A percentile compares a stretch with the other conserved stretches of the same genome.
Evolutionary conservation across 1,140 invertebrate genomes (phyloP).

Genomic region (Lordiphosa collinella): DNA sequence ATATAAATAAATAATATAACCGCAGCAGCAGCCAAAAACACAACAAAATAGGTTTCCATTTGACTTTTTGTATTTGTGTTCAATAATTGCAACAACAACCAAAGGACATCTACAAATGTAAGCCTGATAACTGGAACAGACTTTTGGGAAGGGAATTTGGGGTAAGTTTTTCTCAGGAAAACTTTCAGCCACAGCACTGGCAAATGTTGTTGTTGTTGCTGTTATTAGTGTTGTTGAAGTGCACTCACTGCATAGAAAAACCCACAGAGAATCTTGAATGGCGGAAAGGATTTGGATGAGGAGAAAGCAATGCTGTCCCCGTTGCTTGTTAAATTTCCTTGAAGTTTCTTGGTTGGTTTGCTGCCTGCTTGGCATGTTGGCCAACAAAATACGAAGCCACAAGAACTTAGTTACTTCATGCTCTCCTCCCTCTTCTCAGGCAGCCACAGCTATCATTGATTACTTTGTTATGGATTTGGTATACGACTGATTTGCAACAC

Average conservation of each 20-base stretch:
- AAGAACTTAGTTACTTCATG: slow-evolving; percentile 51
- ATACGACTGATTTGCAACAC: slow-evolving; percentile 30
- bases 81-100: slow-evolving; percentile 63
- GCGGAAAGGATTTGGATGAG: slow-evolving; percentile 18
- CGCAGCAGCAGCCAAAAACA: slow-evolving; percentile 5
- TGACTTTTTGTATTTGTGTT: slow-evolving; percentile 37
- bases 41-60: slow-evolving; percentile 4
- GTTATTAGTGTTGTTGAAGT: slow-evolving; percentile 24
- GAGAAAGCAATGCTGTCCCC: slow-evolving; percentile 23
- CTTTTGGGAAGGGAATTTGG: slow-evolving; percentile 9
- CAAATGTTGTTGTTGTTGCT: slow-evolving; percentile 22
- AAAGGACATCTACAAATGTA: slow-evolving; percentile 44
- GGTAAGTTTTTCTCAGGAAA: slow-evolving; percentile 33
- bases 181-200: slow-evolving; percentile 42
- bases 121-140: slow-evolving; percentile 41
- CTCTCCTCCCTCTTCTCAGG: slow-evolving; percentile 12
- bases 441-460: slow-evolving; percentile 55
- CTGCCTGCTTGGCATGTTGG: slow-evolving; percentile 61
- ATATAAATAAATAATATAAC: slow-evolving; percentile 30
- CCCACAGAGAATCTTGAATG: slow-evolving; percentile 30
- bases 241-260: slow-evolving; percentile 10
- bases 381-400: slow-evolving; percentile 67
- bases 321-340: slow-evolving; percentile 51
- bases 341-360: slow-evolving; percentile 23
- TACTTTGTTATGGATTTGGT: slow-evolving; percentile 70